phyloP scores from a whole-genome alignment of 2,888 invertebrate genomes.

The Leptinotarsa juncta region DNA sequence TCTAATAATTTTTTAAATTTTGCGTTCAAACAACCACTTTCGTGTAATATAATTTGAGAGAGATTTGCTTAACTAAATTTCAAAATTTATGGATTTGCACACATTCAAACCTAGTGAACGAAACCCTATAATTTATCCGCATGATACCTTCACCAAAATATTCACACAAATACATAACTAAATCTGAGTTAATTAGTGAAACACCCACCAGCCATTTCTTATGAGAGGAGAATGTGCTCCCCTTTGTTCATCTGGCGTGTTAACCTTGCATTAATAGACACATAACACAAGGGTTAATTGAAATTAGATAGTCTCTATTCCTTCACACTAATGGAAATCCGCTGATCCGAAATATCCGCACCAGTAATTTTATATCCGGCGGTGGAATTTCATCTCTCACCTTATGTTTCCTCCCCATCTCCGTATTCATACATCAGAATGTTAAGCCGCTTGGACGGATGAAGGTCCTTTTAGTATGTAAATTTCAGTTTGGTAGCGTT shows the following conservation, averaged over 20 bases:
- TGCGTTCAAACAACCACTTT: too few relatives aligned
- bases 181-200: neutral
- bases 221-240: neutral
- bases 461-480: conserved; percentile 37
- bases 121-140: too few relatives aligned
- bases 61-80: too few relatives aligned
- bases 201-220: neutral
- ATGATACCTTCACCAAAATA: too few relatives aligned
- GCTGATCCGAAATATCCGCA: conserved; percentile 34
- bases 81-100: too few relatives aligned
- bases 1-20: too few relatives aligned
- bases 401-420: conserved; percentile 24
- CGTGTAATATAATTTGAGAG: too few relatives aligned
- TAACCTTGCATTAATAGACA: conserved; percentile 11
- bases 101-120: too few relatives aligned
- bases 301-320: conserved; percentile 26
- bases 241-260: neutral
- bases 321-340: conserved; percentile 22
- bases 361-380: conserved; percentile 33
- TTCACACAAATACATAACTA: too few relatives aligned
- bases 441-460: conserved; percentile 25
- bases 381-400: conserved; percentile 33
- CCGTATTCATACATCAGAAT: conserved; percentile 15
- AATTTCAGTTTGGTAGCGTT: conserved; percentile 33
- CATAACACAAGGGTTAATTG: conserved; percentile 27